Conservation (phyloP, 2,113 vertebrate species). For the Cyphomyrus plagiostoma region DNA sequence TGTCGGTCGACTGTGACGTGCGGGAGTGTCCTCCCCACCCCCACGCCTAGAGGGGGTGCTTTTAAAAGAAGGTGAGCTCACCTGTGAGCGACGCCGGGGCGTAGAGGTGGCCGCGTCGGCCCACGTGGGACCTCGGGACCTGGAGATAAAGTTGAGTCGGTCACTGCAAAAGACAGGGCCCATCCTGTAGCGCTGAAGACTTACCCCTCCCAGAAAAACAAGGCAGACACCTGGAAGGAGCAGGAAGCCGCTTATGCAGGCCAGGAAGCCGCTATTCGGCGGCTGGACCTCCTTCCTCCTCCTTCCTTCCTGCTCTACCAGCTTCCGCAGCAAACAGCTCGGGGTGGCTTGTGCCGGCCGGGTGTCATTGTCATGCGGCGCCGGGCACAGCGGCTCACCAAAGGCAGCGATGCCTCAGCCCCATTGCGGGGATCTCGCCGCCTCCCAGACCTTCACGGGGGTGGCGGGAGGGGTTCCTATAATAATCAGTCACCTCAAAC, state of each 20-base stretch:
- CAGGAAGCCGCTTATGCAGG: not conserved
- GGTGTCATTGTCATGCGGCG: not conserved
- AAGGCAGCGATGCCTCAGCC: not conserved
- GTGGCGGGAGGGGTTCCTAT: not conserved
- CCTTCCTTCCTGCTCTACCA: not conserved
- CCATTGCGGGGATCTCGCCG: not conserved
- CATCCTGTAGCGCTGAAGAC: not conserved
- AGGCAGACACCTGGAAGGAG: not conserved
- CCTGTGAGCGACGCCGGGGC: not conserved
- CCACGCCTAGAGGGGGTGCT: not conserved
- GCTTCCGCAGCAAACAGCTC: not conserved
- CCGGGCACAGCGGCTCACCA: not conserved
- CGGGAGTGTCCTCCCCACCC: not conserved
- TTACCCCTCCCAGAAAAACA: not conserved
- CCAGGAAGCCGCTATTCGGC: not conserved
- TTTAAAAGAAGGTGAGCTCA: not conserved
- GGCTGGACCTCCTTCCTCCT: not conserved
- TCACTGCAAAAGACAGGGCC: not conserved
- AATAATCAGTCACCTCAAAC: not conserved
- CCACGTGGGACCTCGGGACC: not conserved
- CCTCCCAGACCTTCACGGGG: not conserved
- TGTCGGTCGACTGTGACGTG: not conserved
- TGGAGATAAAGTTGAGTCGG: not conserved
- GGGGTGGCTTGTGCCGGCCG: not conserved
- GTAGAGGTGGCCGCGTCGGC: too few species aligned